phyloP scores from a whole-genome alignment of 2,113 vertebrate species.

The Heterocephalus glaber region DNA sequence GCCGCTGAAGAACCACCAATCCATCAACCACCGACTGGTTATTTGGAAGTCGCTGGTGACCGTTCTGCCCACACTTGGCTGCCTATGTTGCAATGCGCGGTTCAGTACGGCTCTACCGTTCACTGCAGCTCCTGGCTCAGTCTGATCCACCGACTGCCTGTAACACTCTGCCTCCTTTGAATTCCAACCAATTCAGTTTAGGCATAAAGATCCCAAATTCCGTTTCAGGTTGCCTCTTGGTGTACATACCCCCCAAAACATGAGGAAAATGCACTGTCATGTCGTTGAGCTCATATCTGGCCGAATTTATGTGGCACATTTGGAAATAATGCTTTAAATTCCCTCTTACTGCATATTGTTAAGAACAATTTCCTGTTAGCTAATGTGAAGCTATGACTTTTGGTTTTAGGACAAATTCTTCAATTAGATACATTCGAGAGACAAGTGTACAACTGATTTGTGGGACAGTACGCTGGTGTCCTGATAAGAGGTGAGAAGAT shows the following conservation, averaged over 20 bases:
- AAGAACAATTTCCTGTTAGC: neutral
- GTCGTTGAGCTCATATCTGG: neutral
- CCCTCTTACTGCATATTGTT: neutral
- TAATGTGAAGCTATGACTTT: neutral
- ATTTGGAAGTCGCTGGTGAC: neutral
- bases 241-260: neutral
- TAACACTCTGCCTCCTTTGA: neutral
- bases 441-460: neutral
- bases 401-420: neutral
- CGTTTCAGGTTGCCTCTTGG: no score
- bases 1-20: neutral
- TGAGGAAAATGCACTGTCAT: neutral
- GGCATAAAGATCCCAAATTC: no score
- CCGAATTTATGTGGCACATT: neutral
- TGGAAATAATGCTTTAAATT: neutral
- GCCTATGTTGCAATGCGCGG: neutral
- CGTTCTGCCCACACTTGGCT: neutral
- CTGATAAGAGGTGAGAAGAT: neutral
- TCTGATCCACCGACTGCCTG: neutral
- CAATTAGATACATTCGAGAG: neutral
- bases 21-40: neutral
- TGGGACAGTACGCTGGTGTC: neutral
- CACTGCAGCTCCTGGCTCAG: neutral
- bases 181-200: neutral
- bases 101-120: neutral